Conservation (phyloP, 1,140 invertebrate species). For the Contarinia nasturtii region DNA sequence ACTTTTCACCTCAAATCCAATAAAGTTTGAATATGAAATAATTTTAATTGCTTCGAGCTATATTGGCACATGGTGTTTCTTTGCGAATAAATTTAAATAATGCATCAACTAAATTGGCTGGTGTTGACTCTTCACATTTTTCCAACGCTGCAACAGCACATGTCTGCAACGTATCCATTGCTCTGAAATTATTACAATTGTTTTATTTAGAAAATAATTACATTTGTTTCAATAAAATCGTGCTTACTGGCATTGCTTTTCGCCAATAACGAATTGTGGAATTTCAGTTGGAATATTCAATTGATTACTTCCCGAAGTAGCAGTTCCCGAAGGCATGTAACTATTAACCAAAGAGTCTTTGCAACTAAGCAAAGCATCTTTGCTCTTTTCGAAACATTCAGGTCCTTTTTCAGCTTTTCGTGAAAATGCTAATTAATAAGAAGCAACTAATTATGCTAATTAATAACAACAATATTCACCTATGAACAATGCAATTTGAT, state of each 20-base stretch:
- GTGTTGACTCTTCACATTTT: conserved; percentile 47
- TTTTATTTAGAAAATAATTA: no score
- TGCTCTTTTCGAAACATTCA: conserved; percentile 43
- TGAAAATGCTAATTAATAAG: no score
- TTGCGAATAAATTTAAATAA: conserved; percentile 51
- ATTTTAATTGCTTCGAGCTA: neutral
- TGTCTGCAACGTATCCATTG: conserved; percentile 34
- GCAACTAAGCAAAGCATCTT: conserved; percentile 37
- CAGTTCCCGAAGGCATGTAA: conserved; percentile 22
- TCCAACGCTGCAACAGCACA: conserved; percentile 45
- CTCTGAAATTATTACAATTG: conserved; percentile 27
- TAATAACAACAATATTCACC: no score
- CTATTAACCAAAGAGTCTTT: conserved; percentile 35
- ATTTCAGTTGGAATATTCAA: no score
- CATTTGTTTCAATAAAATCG: no score
- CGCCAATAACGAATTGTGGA: conserved; percentile 31
- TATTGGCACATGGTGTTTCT: conserved; percentile 38
- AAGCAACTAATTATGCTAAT: no score
- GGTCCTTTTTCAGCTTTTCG: conserved; percentile 55
- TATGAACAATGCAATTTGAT: conserved; percentile 61
- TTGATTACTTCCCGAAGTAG: conserved; percentile 16
- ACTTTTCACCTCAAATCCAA: no score
- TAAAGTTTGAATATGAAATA: no score
- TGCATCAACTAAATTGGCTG: conserved; percentile 57
- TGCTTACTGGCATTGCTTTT: conserved; percentile 31